Conservation (phyloP, 2,113 vertebrate species). For the Menura novaehollandiae region DNA sequence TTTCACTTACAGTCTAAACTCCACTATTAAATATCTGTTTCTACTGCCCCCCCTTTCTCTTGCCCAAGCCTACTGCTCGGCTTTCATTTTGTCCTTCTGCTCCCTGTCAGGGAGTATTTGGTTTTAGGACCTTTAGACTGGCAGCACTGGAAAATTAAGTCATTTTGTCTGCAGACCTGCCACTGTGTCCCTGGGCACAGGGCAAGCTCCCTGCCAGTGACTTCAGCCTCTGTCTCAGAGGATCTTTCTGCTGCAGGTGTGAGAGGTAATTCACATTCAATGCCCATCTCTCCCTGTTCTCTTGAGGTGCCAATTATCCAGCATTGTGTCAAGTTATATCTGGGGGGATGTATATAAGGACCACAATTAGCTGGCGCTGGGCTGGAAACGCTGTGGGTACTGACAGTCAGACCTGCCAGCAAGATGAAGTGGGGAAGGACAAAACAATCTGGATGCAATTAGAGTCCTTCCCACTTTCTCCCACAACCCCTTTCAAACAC, state of each 20-base stretch:
- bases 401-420: constrained; percentile 36
- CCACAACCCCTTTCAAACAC: neutral
- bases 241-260: neutral
- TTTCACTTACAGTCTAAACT: neutral
- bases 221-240: neutral
- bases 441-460: constrained; percentile 25
- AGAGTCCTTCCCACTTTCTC: neutral
- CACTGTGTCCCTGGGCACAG: neutral
- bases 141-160: constrained; percentile 32
- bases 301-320: constrained; percentile 44
- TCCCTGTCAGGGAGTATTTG: neutral
- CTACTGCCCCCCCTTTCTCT: neutral
- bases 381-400: neutral
- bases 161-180: constrained; percentile 28
- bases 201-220: neutral
- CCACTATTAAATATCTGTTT: neutral
- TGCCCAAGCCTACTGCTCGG: neutral
- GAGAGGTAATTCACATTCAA: constrained; percentile 38
- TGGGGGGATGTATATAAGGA: constrained; percentile 3
- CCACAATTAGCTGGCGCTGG: constrained; percentile 22
- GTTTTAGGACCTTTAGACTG: neutral
- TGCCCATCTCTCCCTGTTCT: constrained; percentile 1
- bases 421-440: neutral
- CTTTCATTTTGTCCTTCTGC: neutral
- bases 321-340: constrained; percentile 44